Evolutionary conservation across 2,797 vertebrate species (phyloP), one percentile per base, ranked within the genome.

Genomic region (Gadopsis bispinosus): DNA sequence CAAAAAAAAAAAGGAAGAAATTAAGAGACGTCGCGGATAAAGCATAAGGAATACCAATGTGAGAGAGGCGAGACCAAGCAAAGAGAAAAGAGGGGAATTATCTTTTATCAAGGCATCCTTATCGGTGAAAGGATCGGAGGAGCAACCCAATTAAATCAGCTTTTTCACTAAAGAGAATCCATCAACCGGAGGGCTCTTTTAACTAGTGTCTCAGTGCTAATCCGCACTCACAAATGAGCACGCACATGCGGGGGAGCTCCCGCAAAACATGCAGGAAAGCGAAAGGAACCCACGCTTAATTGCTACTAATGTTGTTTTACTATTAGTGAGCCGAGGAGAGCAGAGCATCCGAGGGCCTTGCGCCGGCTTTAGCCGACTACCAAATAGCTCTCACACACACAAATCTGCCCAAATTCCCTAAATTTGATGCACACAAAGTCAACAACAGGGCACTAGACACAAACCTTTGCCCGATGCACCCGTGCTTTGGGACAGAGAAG

Each of bases 61-160:
- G 59, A 69, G 55, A 35, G 8, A 16, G 55, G 75, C 37, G 70
- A 77, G 26, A 26, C 26, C 26, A 26, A 48, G 65, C 26, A 41
- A 62, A 43, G 56, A 74, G 68, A 88, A 80, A 84, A 83, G 51
- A 80, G 59, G 48, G 71, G 84, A 87, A 84, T 92, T 83, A 91
- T 87, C 80, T 84, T 88, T 89, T 86, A 91, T 91, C 73, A 81
- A 85, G 76, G 81, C 62, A 3, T 84, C 73, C 83, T 91, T 92
- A 90, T 89, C 72, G 19, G 81, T 70, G 77, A 89, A 87, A 76
- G 75, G 86, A 91, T 80, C 80, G 59, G 75, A 10, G 71, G 80
- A 89, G 88, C 81, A 87, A 80, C 72, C 84, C 89, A 93, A 94
- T 93, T 92, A 91, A 93, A 92, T 86, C 80, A 73, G 83, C 85